Evolutionary conservation across 2,113 vertebrate species (phyloP).

Genomic region (Brachionichthys hirsutus): DNA sequence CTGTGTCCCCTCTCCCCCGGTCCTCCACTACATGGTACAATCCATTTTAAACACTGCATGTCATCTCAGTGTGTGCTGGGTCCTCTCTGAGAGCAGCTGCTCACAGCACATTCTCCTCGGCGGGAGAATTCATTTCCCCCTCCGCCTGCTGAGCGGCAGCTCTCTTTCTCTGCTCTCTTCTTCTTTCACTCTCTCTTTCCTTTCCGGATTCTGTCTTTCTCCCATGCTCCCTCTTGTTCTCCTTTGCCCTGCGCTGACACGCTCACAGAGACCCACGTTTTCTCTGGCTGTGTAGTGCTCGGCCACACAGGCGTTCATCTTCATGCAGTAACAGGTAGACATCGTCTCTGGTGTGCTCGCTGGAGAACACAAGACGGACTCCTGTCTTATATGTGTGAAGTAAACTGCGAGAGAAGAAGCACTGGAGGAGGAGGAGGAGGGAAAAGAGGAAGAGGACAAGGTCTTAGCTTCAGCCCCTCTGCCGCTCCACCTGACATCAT

Average conservation of each 20-base stretch:
- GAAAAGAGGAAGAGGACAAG: constrained; percentile 36
- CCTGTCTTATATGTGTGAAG: constrained; percentile 44
- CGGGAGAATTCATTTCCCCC: constrained; percentile 64
- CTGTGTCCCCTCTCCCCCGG: constrained; percentile 45
- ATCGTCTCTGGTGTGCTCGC: constrained; percentile 26
- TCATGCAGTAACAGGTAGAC: constrained; percentile 65
- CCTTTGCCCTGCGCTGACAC: constrained; percentile 25
- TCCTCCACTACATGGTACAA: constrained; percentile 76
- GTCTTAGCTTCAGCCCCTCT: constrained; percentile 49
- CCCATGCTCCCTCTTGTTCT: not conserved
- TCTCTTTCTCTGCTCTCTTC: constrained; percentile 42
- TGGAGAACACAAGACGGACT: constrained; percentile 27
- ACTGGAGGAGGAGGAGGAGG: constrained; percentile 53
- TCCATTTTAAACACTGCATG: constrained; percentile 81
- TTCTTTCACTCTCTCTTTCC: constrained; percentile 18
- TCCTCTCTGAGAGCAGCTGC: constrained; percentile 79
- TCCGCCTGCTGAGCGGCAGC: constrained; percentile 60
- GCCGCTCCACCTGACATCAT: constrained; percentile 79
- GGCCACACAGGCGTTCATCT: constrained; percentile 36
- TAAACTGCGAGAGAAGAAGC: constrained; percentile 58
- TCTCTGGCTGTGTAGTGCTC: constrained; percentile 36
- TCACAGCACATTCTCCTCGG: constrained; percentile 70
- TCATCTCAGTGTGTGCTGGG: constrained; percentile 76
- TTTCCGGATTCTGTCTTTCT: constrained; percentile 18
- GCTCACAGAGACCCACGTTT: constrained; percentile 19